Conservation (phyloP, 2,888 invertebrate genomes). For the Dichetophora obliterata region DNA sequence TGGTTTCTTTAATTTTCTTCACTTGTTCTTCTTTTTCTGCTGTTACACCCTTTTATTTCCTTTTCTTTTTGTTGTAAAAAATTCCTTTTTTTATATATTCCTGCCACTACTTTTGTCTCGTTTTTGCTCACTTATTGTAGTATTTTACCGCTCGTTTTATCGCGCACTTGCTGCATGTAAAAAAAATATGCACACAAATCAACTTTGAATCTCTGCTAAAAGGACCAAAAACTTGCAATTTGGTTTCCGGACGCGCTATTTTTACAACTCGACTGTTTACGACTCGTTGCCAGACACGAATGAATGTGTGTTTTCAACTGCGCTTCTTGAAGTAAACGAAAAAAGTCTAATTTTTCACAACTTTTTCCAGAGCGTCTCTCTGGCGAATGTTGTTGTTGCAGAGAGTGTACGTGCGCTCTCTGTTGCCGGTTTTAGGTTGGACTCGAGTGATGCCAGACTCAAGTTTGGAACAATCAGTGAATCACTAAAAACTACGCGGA, state of each 20-base stretch:
- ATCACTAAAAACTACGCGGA: too few relatives aligned
- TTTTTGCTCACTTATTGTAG: constrained; percentile 3
- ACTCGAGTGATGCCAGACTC: too few relatives aligned
- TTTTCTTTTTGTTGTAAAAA: background rate
- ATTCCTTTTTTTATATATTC: constrained; percentile 2
- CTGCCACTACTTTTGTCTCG: constrained; percentile 14
- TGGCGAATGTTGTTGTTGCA: constrained; percentile 3
- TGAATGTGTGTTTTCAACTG: constrained; percentile 21
- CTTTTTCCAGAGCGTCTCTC: background rate
- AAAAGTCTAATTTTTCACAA: constrained; percentile 3
- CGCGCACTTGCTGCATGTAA: constrained; percentile 22
- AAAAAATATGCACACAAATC: constrained; percentile 13
- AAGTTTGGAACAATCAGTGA: too few relatives aligned
- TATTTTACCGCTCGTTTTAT: background rate
- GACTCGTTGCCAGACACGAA: constrained; percentile 27
- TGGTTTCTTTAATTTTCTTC: constrained; percentile 11
- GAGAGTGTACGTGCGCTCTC: too few relatives aligned
- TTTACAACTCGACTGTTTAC: background rate
- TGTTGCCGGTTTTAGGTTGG: too few relatives aligned
- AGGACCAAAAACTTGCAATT: constrained; percentile 3
- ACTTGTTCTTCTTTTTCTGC: constrained; percentile 16
- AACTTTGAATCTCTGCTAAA: constrained; percentile 12
- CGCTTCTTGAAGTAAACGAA: constrained; percentile 18
- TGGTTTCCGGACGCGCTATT: constrained; percentile 13
- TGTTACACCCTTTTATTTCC: constrained; percentile 26